These are phyloP conservation scores for Emydocephalus ijimae DNA, from an alignment of 2,113 vertebrate species.

Conservation along the genomic window DNA sequence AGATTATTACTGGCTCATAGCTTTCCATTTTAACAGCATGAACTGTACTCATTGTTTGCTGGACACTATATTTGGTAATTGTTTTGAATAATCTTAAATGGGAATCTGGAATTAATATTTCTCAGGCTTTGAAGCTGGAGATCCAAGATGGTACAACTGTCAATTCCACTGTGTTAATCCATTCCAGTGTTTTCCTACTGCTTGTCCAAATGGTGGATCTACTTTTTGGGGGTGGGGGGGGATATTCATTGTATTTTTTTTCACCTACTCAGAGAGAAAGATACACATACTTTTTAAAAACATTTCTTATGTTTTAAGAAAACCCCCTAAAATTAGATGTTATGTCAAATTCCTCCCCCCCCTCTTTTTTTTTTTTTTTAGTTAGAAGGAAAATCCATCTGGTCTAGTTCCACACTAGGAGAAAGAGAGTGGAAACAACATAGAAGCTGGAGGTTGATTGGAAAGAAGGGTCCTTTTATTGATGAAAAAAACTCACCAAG, in stretches of 20 bases:
- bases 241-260: background rate
- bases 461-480: no score
- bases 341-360: background rate
- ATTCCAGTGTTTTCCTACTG: background rate
- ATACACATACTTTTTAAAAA: background rate
- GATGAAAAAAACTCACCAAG: no score
- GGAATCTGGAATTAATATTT: background rate
- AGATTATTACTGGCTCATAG: background rate
- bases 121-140: background rate
- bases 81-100: background rate
- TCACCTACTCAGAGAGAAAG: background rate
- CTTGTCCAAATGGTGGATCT: background rate
- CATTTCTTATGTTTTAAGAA: background rate
- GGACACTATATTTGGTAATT: background rate
- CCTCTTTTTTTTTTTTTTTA: background rate
- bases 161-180: background rate
- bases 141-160: background rate
- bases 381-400: no score
- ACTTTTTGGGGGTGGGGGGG: no score
- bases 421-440: no score
- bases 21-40: background rate
- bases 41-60: background rate
- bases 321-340: background rate
- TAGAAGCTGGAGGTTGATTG: no score
- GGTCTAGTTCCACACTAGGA: no score